Evolutionary conservation across 1,140 invertebrate species (phyloP).

Genomic region (Achatina immaculata): DNA sequence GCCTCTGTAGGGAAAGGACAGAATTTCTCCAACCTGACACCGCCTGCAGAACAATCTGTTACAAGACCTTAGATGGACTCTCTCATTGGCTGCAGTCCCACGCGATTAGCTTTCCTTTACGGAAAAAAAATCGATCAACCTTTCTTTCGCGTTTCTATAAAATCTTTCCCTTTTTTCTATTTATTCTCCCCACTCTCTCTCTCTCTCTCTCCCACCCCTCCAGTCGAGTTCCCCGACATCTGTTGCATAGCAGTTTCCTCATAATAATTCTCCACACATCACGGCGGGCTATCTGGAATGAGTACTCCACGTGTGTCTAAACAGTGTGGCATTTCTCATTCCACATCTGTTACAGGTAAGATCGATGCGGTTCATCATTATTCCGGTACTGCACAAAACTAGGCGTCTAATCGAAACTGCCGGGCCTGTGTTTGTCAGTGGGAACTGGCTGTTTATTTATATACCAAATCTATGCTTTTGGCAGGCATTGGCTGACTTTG

Average conservation of each 20-base stretch:
- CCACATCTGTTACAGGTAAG: not conserved
- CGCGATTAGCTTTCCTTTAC: not conserved
- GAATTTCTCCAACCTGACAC: too few species aligned
- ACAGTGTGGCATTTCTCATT: not conserved
- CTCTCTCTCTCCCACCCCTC: not conserved
- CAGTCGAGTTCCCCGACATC: not conserved
- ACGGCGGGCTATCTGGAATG: not conserved
- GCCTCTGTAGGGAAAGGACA: too few species aligned
- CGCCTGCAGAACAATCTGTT: too few species aligned
- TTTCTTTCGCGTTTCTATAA: not conserved
- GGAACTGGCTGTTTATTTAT: too few species aligned
- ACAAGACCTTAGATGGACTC: too few species aligned
- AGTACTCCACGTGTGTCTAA: not conserved
- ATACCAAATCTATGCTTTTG: too few species aligned
- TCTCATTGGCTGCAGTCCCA: not conserved
- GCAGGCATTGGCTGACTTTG: too few species aligned
- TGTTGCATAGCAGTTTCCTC: not conserved
- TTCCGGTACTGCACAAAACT: not conserved
- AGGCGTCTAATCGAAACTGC: not conserved
- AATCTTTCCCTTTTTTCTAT: not conserved
- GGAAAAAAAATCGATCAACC: conserved; percentile 1
- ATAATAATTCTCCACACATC: not conserved
- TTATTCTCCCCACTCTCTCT: not conserved
- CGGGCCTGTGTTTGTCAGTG: not conserved
- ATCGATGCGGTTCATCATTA: not conserved